Base-by-base conservation (phyloP, 2,113 vertebrate genomes). In the Eublepharis macularius region DNA sequence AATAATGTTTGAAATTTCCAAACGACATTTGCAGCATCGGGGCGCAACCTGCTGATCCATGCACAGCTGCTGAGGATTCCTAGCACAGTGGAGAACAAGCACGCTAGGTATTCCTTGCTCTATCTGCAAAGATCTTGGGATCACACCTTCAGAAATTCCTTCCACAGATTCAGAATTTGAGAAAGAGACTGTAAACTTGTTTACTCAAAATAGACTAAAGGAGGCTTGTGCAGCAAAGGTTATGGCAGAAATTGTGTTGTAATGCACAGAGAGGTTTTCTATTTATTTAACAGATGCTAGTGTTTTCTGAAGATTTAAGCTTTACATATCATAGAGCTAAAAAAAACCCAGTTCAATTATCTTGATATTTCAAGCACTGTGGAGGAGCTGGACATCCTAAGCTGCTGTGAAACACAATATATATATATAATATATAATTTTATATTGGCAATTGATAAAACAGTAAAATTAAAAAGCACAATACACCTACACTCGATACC, bases 21-120 rank as follows among this genome's bases (percentile, higher is more conserved):
- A 97, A 98, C 96, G 95, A 96, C 94, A 94, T 94, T 96, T 96
- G 96, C 96, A 97, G 97, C 97, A 95, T 96, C 96, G 95, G 95
- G 96, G 84, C 43, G 57, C n/a, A 73, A 80, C 57, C 69, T 54
- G 19, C 68, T 21, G 84, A 80, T 54, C 84, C 84, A 86, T 80
- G 77, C 69, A 65, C 41, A 80, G 69, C 47, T 47, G 54, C 69
- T 7, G 24, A 80, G 54, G 84, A 65, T 49, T 66, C 84, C 77
- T 19, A 80, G 84, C 84, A 86, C 51, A 74, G 41, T 49, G 54
- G 54, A 86, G 70, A 80, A 86, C 65, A 65, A 80, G 77, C 77
- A 86, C 74, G 84, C 77, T 29, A 34, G 69, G 68, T 19, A 6
- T 10, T 65, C 84, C 77, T 63, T 86, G 77, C 70, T 80, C 41